Evolutionary conservation across 2,113 vertebrate genomes (phyloP).

Genomic region (Dipodomys stephensi): DNA sequence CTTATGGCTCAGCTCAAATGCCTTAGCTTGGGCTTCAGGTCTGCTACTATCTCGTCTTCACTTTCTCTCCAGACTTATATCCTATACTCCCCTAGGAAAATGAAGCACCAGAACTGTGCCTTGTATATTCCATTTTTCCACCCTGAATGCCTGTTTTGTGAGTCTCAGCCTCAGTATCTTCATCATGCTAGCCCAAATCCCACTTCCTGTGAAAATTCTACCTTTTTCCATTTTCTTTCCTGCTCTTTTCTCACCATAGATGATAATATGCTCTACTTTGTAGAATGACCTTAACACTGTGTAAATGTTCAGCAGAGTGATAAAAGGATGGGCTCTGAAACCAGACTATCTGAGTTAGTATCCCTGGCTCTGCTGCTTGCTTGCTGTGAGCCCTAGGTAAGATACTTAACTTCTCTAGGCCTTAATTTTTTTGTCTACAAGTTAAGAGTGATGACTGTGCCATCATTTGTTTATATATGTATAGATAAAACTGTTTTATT

Average conservation of each 20-base stretch:
- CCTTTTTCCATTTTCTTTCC: neutral
- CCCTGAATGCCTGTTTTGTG: neutral
- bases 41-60: no score
- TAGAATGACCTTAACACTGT: neutral
- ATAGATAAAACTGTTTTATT: neutral
- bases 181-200: neutral
- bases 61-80: no score
- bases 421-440: conserved; percentile 23
- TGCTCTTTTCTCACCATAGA: neutral
- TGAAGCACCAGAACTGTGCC: no score
- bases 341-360: neutral
- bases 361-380: neutral
- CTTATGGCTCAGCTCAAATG: neutral
- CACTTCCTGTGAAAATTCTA: conserved; percentile 5
- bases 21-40: neutral
- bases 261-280: neutral
- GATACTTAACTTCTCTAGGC: neutral
- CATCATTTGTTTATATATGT: no score
- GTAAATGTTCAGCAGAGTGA: neutral
- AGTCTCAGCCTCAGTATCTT: neutral
- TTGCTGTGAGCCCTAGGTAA: neutral
- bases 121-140: no score
- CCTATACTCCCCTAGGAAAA: no score
- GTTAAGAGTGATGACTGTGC: neutral
- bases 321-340: neutral